These are phyloP conservation scores for Strix uralensis DNA, from an alignment of 2,113 vertebrate species.

Conservation along the genomic window DNA sequence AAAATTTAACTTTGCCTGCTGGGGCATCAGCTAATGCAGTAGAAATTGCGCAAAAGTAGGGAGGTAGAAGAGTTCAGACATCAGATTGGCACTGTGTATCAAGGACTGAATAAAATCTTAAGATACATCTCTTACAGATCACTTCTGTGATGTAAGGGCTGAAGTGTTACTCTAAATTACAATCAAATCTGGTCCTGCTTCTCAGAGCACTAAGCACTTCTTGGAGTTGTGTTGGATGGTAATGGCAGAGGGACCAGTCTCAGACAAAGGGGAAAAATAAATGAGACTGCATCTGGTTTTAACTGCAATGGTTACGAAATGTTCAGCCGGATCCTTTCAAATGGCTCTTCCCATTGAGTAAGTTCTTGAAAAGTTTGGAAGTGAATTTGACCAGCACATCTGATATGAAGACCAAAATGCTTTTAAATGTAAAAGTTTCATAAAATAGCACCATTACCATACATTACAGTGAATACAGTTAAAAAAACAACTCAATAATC, in stretches of 20 bases:
- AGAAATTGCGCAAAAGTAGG: background rate
- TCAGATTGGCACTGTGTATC: background rate
- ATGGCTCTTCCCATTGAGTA: background rate
- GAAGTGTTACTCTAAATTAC: background rate
- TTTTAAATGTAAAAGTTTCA: constrained; percentile 34
- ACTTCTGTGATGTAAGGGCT: background rate
- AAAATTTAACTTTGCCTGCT: background rate
- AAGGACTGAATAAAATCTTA: background rate
- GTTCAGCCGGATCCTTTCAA: constrained; percentile 18
- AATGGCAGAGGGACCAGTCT: background rate
- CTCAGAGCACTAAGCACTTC: background rate
- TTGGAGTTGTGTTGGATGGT: background rate
- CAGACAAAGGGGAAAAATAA: background rate
- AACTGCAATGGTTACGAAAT: background rate
- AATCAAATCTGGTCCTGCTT: background rate
- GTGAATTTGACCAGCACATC: background rate
- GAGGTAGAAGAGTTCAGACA: background rate
- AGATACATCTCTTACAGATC: background rate
- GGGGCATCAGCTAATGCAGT: background rate
- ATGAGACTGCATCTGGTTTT: background rate
- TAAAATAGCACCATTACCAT: constrained; percentile 18
- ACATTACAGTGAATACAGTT: constrained; percentile 27
- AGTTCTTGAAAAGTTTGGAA: constrained; percentile 45
- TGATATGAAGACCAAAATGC: background rate
- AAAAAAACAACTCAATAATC: constrained; percentile 25